phyloP scores from a whole-genome alignment of 1,140 invertebrate species.

The Philotrypesis tridentata region DNA sequence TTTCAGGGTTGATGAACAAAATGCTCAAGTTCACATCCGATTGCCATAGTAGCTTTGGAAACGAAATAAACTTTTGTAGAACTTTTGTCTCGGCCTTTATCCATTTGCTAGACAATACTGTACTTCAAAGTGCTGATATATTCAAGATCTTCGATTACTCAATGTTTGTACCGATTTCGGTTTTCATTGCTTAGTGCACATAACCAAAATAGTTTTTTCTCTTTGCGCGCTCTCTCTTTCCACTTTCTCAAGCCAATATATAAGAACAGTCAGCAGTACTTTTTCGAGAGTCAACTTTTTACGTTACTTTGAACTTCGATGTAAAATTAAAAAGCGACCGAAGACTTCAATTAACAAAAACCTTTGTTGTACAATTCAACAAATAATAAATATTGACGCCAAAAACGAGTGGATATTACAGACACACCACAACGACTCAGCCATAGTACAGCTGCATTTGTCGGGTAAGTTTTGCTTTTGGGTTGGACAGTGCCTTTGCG shows the following conservation, averaged over 20 bases:
- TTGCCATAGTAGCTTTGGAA: not conserved
- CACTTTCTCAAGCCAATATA: not conserved
- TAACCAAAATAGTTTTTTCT: conserved; percentile 16
- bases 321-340: not conserved
- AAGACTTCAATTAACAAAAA: not conserved
- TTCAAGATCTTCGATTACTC: not conserved
- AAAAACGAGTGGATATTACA: conserved; percentile 17
- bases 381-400: conserved; percentile 35
- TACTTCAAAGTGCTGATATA: not conserved
- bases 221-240: not conserved
- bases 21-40: not conserved
- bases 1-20: not conserved
- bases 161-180: not conserved
- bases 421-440: no score
- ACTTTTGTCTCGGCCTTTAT: not conserved
- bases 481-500: conserved; percentile 10
- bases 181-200: not conserved
- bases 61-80: not conserved
- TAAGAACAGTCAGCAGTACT: not conserved
- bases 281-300: not conserved
- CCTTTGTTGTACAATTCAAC: not conserved
- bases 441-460: conserved; percentile 7
- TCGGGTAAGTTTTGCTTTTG: no score
- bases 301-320: no score
- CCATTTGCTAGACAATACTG: not conserved